A percentile compares a stretch with the other conserved stretches of the same genome.
Evolutionary conservation across 2,888 invertebrate species (phyloP).

Genomic region (Xestia ashworthii): DNA sequence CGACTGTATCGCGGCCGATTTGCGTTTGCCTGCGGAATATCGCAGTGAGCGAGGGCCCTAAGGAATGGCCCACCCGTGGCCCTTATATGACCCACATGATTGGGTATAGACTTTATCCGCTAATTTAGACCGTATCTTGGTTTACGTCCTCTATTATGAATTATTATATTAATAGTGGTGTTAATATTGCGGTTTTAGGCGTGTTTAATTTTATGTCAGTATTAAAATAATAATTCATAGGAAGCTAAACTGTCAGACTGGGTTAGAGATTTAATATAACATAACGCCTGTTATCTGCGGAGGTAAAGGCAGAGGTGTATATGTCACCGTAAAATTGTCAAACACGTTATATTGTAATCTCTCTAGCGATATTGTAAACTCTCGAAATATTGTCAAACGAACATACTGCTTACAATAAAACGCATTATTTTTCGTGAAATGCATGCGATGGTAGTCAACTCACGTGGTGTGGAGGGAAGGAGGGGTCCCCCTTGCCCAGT

Average conservation of each 20-base stretch:
- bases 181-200: conserved; percentile 35
- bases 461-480: too few species aligned
- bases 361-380: too few species aligned
- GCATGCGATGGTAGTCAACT: too few species aligned
- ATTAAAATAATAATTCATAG: conserved; percentile 38
- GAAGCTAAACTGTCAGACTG: background rate
- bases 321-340: too few species aligned
- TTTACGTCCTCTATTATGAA: conserved; percentile 72
- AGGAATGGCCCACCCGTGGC: conserved; percentile 68
- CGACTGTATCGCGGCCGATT: background rate
- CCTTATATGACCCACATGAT: conserved; percentile 67
- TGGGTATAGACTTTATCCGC: conserved; percentile 76
- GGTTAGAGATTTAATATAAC: background rate
- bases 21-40: background rate
- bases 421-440: too few species aligned
- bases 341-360: too few species aligned
- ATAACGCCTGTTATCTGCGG: background rate
- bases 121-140: conserved; percentile 70
- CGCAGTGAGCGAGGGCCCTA: conserved; percentile 14
- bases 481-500: too few species aligned
- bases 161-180: conserved; percentile 62
- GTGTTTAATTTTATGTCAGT: conserved; percentile 33
- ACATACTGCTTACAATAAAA: too few species aligned
- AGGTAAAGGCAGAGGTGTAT: too few species aligned
- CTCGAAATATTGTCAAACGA: too few species aligned